Conservation (phyloP, 2,797 vertebrate species). For the Melanotaenia boesemani region DNA sequence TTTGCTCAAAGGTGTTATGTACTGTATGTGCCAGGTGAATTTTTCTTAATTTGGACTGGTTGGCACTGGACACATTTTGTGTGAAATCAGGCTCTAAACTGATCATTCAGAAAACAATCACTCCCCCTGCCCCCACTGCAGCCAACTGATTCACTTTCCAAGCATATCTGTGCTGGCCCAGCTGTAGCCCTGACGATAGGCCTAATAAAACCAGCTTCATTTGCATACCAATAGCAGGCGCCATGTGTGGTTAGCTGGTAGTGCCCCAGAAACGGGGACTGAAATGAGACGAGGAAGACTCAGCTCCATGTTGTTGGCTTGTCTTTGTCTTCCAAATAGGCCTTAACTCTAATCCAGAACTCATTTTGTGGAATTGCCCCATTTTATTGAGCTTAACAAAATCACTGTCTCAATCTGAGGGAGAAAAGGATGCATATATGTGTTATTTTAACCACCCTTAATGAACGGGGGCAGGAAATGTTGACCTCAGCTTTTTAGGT, state of each 20-base stretch:
- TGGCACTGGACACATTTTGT: constrained; percentile 39
- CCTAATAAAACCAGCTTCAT: constrained; percentile 83
- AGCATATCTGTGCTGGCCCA: constrained; percentile 84
- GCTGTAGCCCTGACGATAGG: constrained; percentile 88
- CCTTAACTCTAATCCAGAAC: constrained; percentile 68
- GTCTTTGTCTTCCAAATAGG: constrained; percentile 72
- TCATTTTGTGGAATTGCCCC: constrained; percentile 60
- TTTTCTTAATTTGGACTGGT: constrained; percentile 53
- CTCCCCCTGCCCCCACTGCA: constrained; percentile 64
- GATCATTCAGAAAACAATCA: constrained; percentile 56
- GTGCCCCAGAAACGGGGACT: constrained; percentile 71
- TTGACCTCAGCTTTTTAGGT: constrained; percentile 40
- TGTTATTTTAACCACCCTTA: constrained; percentile 44
- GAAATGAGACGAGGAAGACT: constrained; percentile 66
- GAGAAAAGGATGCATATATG: constrained; percentile 8
- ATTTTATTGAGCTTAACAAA: constrained; percentile 60
- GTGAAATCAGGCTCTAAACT: constrained; percentile 54
- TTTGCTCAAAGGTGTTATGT: background rate
- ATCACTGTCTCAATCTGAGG: constrained; percentile 38
- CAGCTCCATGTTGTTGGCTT: constrained; percentile 64
- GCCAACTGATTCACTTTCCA: constrained; percentile 80
- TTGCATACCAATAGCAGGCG: constrained; percentile 85
- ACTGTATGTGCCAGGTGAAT: constrained; percentile 33
- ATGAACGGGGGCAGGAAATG: constrained; percentile 53
- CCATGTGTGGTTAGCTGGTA: constrained; percentile 82